Evolutionary conservation across 2,113 vertebrate species (phyloP).

Genomic region (Procapra przewalskii): DNA sequence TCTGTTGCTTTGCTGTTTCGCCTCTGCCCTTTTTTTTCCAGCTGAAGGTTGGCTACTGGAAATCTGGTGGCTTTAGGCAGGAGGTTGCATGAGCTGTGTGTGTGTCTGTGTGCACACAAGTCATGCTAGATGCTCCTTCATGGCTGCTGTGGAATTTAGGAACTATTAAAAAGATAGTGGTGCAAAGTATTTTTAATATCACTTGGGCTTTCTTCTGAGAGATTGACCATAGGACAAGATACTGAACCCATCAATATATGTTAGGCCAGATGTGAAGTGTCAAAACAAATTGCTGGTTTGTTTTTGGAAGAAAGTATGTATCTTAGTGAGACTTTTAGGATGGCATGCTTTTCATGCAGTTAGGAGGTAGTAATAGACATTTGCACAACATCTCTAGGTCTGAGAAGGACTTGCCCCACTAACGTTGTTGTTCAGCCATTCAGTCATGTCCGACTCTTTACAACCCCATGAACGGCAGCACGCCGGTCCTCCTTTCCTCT

Average conservation of each 20-base stretch:
- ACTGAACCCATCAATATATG: background rate
- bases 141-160: background rate
- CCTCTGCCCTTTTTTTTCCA: background rate
- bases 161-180: constrained; percentile 1
- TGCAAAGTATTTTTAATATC: background rate
- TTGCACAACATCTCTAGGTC: background rate
- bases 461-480: background rate
- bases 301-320: background rate
- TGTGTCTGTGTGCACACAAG: background rate
- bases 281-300: background rate
- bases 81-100: background rate
- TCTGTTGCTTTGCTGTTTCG: background rate
- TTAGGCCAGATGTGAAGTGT: background rate
- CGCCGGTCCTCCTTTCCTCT: background rate
- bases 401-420: background rate
- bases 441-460: background rate
- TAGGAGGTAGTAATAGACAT: background rate
- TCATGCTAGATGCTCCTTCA: background rate
- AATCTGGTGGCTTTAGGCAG: background rate
- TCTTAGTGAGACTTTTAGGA: background rate
- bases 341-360: background rate
- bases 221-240: background rate
- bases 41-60: background rate
- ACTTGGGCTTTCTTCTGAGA: constrained; percentile 11
- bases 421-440: background rate